Base-by-base conservation (phyloP, 2,797 vertebrate genomes). In the Ctenosaura bakeri region DNA sequence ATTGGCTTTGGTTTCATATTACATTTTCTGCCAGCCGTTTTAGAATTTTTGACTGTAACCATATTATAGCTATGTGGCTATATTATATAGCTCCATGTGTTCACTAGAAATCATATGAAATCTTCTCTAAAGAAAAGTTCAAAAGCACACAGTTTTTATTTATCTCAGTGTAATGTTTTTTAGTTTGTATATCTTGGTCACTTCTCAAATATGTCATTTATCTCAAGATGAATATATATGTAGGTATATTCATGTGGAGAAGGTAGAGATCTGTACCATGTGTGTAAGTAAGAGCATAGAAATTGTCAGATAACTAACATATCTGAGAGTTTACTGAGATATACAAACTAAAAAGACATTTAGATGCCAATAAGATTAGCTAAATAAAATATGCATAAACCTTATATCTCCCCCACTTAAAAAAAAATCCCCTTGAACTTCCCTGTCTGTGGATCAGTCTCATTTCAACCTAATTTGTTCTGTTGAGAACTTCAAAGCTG, bases 31-130 rank as follows among this genome's bases (percentile, higher is more conserved):
- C 56, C 86, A 77, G 35, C 42, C 42, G 62, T 42, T 78, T 0
- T 12, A 77, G 9, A 79, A 85, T 78, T 92, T 93, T 93, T 89
- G 35, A 29, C 83, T 62, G 85, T 74, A 87, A 80, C 52, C 24
- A 66, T 83, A 76, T 91, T 83, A 78, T 87, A 92, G 73, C 79
- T 86, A 9, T 74, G 24, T 46, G 9, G 24, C 42, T 62, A 86
- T 42, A 77, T 56, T 88, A 89, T 93, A 32, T 50, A 52, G 87
- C 86, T 59, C 94, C 46, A 88, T 92, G 62, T 81, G 54, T 50
- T 84, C 38, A 38, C 54, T 81, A 77, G 54, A 91, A 89, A 4
- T 77, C 92, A 20, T 35, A 88, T 86, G 76, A 87, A 95, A 42
- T 83, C 50, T 42, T 71, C 69, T 56, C 56, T 38, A 90, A 8